These are phyloP conservation scores for Fringilla coelebs DNA, from an alignment of 2,797 vertebrate species.

Conservation along the genomic window DNA sequence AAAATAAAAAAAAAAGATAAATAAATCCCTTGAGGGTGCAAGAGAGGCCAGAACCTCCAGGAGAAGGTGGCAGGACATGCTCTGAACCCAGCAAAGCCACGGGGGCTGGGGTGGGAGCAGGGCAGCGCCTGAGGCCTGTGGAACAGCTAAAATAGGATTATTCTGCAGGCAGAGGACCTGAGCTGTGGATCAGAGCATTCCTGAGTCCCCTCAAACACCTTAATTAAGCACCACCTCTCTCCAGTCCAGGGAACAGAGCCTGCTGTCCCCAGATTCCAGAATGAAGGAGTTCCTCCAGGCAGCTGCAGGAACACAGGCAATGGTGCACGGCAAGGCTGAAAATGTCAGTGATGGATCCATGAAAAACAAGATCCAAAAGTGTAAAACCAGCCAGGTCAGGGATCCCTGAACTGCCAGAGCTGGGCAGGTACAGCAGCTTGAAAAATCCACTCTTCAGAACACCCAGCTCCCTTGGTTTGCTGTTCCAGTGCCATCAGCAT, in stretches of 20 bases:
- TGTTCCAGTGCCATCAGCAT: not conserved
- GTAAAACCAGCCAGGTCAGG: not conserved
- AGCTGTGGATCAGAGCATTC: not conserved
- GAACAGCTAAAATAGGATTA: not conserved
- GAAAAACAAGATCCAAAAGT: not conserved
- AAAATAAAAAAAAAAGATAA: not conserved
- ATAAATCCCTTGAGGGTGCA: not conserved
- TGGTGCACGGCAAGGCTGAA: not conserved
- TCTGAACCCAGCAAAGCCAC: not conserved
- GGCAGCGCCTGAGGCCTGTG: not conserved
- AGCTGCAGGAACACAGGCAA: fast-evolving
- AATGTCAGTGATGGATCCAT: not conserved
- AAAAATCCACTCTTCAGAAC: not conserved
- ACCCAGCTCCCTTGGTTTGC: not conserved
- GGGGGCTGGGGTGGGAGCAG: fast-evolving
- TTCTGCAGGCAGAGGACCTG: not conserved
- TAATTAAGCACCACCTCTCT: not conserved
- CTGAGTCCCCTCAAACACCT: not conserved
- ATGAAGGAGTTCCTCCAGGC: not conserved
- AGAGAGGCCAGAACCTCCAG: not conserved
- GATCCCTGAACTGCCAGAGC: not conserved
- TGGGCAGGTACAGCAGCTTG: not conserved
- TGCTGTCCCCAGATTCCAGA: not conserved
- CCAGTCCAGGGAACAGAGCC: not conserved
- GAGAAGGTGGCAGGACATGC: not conserved